Conservation (phyloP, 23 tunicate genomes). For the Halocynthia roretzi region DNA sequence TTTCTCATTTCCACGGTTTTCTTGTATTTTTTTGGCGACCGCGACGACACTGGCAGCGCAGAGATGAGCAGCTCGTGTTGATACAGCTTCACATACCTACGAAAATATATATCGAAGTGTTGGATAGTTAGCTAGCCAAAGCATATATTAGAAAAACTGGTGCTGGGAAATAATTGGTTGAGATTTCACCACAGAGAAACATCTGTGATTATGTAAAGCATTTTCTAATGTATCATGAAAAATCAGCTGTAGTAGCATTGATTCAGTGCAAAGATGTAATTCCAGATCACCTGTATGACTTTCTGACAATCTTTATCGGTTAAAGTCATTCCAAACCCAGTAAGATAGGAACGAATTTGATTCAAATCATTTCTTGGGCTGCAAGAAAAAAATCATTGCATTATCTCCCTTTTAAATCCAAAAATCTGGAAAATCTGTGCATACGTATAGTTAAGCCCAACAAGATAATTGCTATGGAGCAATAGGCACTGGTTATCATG, state of each 20-base stretch:
- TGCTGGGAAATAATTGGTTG: too few relatives aligned
- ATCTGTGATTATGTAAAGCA: too few relatives aligned
- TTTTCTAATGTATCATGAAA: too few relatives aligned
- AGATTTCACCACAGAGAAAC: too few relatives aligned
- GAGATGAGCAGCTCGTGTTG: slow-evolving; percentile 75
- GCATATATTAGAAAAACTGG: too few relatives aligned
- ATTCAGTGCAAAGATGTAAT: background rate
- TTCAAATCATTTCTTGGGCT: slow-evolving; percentile 26
- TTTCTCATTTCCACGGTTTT: slow-evolving; percentile 43
- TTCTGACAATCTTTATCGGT: slow-evolving; percentile 35
- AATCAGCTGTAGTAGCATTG: too few relatives aligned
- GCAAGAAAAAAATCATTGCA: slow-evolving; percentile 12
- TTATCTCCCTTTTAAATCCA: too few relatives aligned
- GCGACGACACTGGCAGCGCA: slow-evolving; percentile 96
- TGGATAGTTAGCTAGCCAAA: too few relatives aligned
- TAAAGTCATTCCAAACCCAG: slow-evolving; percentile 54
- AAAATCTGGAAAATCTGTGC: too few relatives aligned
- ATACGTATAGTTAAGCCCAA: too few relatives aligned
- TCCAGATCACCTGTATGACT: slow-evolving; percentile 6
- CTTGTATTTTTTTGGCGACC: slow-evolving; percentile 54
- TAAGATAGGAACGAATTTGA: slow-evolving; percentile 28
- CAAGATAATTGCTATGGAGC: too few relatives aligned
- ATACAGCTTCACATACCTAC: slow-evolving; percentile 77
- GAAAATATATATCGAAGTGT: background rate
- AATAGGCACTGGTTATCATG: too few relatives aligned